phyloP scores from a whole-genome alignment of 2,113 vertebrate genomes.

The Periophthalmodon schlosseri region DNA sequence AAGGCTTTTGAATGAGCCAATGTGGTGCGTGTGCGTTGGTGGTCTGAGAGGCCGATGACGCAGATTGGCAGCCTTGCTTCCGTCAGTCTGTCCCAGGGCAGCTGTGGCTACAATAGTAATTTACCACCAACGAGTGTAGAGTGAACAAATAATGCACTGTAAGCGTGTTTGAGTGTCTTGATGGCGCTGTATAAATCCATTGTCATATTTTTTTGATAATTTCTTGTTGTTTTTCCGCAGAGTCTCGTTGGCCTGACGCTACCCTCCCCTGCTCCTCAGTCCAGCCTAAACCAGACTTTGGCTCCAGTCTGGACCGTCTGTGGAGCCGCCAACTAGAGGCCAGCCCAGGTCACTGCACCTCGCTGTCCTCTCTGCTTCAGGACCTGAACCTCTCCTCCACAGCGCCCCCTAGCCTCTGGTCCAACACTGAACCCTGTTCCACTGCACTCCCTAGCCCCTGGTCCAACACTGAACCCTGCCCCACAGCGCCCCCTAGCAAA shows the following conservation, averaged over 20 bases:
- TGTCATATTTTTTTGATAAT: background rate
- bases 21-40: no score
- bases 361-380: slow-evolving; percentile 88
- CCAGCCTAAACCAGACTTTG: slow-evolving; percentile 80
- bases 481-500: slow-evolving; percentile 88
- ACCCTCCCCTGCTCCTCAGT: slow-evolving; percentile 80
- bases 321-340: slow-evolving; percentile 87
- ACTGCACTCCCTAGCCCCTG: slow-evolving; percentile 82
- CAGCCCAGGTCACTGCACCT: slow-evolving; percentile 75
- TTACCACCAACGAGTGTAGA: no score
- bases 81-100: no score
- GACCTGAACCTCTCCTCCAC: slow-evolving; percentile 83
- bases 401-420: slow-evolving; percentile 81
- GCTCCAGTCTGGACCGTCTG: slow-evolving; percentile 82
- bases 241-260: slow-evolving; percentile 87
- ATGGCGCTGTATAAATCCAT: background rate
- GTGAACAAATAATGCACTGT: no score
- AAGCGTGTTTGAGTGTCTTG: no score
- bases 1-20: no score
- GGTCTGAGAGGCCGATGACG: no score
- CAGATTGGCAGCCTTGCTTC: no score
- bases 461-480: slow-evolving; percentile 65
- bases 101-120: no score
- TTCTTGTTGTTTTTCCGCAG: slow-evolving; percentile 65
- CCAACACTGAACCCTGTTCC: slow-evolving; percentile 66